Percentiles rank a stretch among this genome's conserved stretches.
These are phyloP conservation scores for Zophobas atratus DNA, from an alignment of 1,140 invertebrate species.

Conservation along the genomic window DNA sequence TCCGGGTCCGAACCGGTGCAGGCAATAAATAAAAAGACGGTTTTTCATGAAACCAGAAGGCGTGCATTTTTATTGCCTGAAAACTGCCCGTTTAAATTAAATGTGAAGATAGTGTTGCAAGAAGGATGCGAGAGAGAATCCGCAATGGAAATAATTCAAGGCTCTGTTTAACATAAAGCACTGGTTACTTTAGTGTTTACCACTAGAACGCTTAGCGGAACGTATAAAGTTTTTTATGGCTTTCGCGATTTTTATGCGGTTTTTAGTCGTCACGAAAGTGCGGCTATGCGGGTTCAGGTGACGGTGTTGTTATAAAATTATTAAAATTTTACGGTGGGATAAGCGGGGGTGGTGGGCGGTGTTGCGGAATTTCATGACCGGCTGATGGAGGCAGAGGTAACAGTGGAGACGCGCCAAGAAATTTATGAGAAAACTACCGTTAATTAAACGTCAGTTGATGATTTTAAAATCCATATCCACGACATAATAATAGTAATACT, in stretches of 20 bases:
- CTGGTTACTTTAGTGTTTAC: constrained; percentile 54
- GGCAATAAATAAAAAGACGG: constrained; percentile 68
- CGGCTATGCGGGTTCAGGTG: too few species aligned
- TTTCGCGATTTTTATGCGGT: constrained; percentile 14
- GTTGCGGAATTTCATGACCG: too few species aligned
- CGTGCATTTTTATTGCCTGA: constrained; percentile 69
- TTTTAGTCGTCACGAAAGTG: too few species aligned
- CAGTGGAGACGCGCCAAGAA: too few species aligned
- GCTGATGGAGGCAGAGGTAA: too few species aligned
- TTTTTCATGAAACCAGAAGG: constrained; percentile 68
- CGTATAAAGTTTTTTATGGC: constrained; percentile 29
- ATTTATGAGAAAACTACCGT: too few species aligned
- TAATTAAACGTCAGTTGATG: too few species aligned
- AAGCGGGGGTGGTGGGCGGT: too few species aligned
- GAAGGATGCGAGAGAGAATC: constrained; percentile 57
- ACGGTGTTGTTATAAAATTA: too few species aligned
- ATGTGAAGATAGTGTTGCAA: constrained; percentile 66
- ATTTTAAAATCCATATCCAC: too few species aligned
- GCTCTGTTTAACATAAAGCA: constrained; percentile 59
- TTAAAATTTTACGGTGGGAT: too few species aligned
- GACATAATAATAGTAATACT: too few species aligned
- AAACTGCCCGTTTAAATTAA: constrained; percentile 69
- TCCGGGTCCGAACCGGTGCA: constrained; percentile 43
- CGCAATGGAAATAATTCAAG: constrained; percentile 60
- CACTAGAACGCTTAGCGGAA: constrained; percentile 31